A percentile compares a stretch with the other conserved stretches of the same genome.
These are phyloP conservation scores for Aricia artaxerxes DNA, from an alignment of 2,888 invertebrate species.

Conservation along the genomic window DNA sequence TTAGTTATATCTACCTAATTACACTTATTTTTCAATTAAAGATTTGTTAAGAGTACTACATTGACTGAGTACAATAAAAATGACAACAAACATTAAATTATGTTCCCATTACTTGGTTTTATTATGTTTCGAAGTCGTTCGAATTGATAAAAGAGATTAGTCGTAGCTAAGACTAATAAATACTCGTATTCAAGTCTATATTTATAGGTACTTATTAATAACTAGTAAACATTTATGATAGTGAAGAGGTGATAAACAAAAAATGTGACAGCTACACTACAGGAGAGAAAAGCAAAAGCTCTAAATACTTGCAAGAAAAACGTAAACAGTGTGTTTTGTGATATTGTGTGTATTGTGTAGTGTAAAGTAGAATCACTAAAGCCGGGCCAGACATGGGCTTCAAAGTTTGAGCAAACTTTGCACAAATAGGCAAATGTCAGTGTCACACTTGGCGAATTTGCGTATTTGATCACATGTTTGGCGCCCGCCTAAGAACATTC, in stretches of 20 bases:
- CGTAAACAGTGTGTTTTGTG: constrained; percentile 51
- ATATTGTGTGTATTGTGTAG: constrained; percentile 43
- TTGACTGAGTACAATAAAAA: no score
- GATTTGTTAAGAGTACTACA: no score
- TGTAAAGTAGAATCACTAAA: no score
- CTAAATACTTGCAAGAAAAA: constrained; percentile 51
- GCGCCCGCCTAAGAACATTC: no score
- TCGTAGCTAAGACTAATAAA: not conserved
- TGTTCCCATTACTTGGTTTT: not conserved
- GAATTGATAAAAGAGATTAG: not conserved
- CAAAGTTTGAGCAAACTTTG: no score
- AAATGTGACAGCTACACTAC: constrained; percentile 26
- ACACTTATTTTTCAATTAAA: no score
- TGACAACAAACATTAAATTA: no score
- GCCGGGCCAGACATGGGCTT: no score
- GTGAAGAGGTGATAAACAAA: constrained; percentile 24
- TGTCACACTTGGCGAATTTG: no score
- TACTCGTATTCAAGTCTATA: not conserved
- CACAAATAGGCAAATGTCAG: no score
- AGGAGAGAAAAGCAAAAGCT: constrained; percentile 53
- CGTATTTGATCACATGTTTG: no score
- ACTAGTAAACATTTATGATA: not conserved
- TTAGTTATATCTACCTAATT: no score
- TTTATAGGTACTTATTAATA: not conserved
- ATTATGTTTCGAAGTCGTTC: not conserved